Evolutionary conservation across 2,797 vertebrate species (phyloP).

Genomic region (Pachyuromys duprasi): DNA sequence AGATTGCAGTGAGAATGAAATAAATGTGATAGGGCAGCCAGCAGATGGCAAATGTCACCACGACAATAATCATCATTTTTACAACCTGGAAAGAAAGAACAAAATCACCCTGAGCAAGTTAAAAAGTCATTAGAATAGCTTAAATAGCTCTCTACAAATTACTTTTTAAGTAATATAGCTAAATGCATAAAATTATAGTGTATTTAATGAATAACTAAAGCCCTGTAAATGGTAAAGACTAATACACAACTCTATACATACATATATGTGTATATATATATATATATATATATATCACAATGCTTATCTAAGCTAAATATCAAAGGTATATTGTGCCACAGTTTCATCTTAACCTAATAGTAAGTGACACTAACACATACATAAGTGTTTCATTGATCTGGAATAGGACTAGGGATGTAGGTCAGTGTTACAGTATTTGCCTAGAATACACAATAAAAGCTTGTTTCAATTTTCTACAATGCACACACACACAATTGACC

Average conservation of each 20-base stretch:
- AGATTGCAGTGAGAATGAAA: conserved; percentile 94
- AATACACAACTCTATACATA: background rate
- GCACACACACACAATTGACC: background rate
- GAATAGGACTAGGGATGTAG: background rate
- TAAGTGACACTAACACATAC: background rate
- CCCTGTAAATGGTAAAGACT: background rate
- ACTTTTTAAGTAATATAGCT: background rate
- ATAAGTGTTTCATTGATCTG: background rate
- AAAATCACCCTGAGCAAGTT: conserved; percentile 52
- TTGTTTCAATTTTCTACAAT: background rate
- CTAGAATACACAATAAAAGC: background rate
- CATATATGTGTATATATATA: background rate
- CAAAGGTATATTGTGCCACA: background rate
- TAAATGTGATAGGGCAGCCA: conserved; percentile 98
- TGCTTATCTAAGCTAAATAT: background rate
- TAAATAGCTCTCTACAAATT: background rate
- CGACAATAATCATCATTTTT: conserved; percentile 99
- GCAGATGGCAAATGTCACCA: conserved; percentile 97
- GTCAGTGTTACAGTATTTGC: background rate
- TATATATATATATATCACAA: background rate
- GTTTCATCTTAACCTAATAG: background rate
- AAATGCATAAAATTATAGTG: background rate
- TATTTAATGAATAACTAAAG: background rate
- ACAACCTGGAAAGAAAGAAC: conserved; percentile 91
- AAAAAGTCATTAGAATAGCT: conserved; percentile 25